Evolutionary conservation across 2,113 vertebrate species (phyloP), one percentile per base, ranked within the genome.

Genomic region (Otolemur garnettii): DNA sequence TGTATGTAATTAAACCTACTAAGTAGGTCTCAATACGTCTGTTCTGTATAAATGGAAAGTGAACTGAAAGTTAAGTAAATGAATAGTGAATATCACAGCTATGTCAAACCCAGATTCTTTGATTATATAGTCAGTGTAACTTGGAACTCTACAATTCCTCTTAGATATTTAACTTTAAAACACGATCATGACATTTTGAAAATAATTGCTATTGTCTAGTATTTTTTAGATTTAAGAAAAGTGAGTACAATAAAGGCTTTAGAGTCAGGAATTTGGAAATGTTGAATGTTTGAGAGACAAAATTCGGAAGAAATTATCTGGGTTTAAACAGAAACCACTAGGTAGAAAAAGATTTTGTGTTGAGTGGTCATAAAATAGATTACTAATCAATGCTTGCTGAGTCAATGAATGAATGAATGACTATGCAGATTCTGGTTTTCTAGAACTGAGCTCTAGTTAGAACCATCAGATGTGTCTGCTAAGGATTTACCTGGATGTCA

Each of bases 401-500:
- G 26, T 94, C 77, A 55, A 50, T 42, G 60, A 80, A 77, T 75
- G 14, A 74, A 28, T 55, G 1, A 50, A 7, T 35, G 5, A 66
- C 8, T 59, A 19, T 1, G 1, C 28, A 82, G 50, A 57, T 28
- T 50, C 26, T 45, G 4, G 13, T 57, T 93, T 90, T 38, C 35
- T 38, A 80, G 50, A 94, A 57, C 0, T 55, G 35, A 62, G 13
- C 11, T 4, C 8, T 62, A 0, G 62, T 89, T 42, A 62, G 66
- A 42, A 6, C 2, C 42, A 11, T 57, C 68, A 13, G 10, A 28
- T 87, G 2, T 19, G 3, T 4, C 45, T 87, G 24, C 60, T 88
- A 71, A n/a, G 0, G 55, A 60, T 59, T 98, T 98, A 99, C 98
- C 98, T 98, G 94, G 77, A 78, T 81, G 8, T 72, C 72, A 77